Conservation (phyloP, 2,888 invertebrate genomes). For the Scaptomyza flava region DNA sequence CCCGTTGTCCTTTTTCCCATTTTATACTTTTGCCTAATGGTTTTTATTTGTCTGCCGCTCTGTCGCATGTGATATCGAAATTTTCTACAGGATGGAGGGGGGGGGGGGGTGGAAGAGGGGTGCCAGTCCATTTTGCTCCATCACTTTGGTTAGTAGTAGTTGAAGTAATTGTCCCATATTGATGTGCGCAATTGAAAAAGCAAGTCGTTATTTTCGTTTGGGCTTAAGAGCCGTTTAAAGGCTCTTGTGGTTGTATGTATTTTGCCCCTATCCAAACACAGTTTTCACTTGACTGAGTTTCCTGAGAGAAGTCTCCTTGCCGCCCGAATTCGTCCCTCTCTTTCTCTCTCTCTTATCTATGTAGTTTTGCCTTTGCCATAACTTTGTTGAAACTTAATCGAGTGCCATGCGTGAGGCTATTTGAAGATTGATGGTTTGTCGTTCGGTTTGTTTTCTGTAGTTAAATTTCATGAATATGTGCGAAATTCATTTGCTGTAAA, state of each 20-base stretch:
- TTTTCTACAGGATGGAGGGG: neutral
- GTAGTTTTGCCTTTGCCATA: neutral
- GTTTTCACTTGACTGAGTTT: slow-evolving; percentile 32
- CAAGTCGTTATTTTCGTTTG: slow-evolving; percentile 13
- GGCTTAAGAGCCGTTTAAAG: slow-evolving; percentile 21
- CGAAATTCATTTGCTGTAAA: neutral
- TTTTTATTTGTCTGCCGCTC: slow-evolving; percentile 24
- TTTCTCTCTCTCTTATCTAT: neutral
- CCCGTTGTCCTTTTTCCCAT: slow-evolving; percentile 41
- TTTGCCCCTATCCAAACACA: slow-evolving; percentile 32
- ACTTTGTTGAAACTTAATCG: slow-evolving; percentile 1
- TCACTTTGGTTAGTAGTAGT: slow-evolving; percentile 29
- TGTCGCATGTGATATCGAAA: neutral
- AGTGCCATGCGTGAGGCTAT: slow-evolving; percentile 8
- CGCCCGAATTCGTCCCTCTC: neutral
- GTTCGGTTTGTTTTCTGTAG: slow-evolving; percentile 5
- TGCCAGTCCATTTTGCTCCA: neutral
- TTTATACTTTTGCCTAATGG: slow-evolving; percentile 35
- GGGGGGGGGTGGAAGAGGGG: too few species aligned
- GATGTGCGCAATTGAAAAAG: slow-evolving; percentile 45
- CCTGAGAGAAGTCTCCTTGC: neutral
- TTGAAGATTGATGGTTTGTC: slow-evolving; percentile 10
- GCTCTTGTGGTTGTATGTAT: slow-evolving; percentile 32
- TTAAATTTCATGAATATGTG: slow-evolving; percentile 10
- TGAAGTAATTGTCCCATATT: slow-evolving; percentile 51